phyloP scores from a whole-genome alignment of 2,113 vertebrate species.

The Plestiodon gilberti region DNA sequence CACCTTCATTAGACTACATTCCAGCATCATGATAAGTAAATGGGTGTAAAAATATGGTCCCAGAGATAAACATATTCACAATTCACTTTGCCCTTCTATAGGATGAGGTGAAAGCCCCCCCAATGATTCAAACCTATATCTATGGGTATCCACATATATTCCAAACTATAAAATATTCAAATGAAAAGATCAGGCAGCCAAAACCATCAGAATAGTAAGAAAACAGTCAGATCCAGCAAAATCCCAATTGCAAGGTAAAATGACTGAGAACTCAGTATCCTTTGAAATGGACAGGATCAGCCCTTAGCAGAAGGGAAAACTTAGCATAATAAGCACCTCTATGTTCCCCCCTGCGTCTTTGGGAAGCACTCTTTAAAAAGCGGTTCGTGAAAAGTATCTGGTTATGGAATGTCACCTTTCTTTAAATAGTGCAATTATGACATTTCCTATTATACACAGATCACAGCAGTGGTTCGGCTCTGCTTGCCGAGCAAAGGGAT shows the following conservation, averaged over 20 bases:
- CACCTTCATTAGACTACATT: background rate
- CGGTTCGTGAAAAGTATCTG: slow-evolving; percentile 41
- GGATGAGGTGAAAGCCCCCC: background rate
- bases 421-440: slow-evolving; percentile 51
- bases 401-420: slow-evolving; percentile 60
- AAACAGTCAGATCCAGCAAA: background rate
- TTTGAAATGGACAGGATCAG: slow-evolving; percentile 26
- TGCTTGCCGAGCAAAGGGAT: slow-evolving; percentile 10
- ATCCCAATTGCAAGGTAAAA: background rate
- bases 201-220: background rate
- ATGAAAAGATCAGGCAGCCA: slow-evolving; percentile 2
- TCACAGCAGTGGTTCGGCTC: background rate
- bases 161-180: background rate
- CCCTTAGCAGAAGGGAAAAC: slow-evolving; percentile 24
- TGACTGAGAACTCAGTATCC: slow-evolving; percentile 5
- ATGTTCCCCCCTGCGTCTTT: slow-evolving; percentile 43
- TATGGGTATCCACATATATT: background rate
- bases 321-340: slow-evolving; percentile 31
- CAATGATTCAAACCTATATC: background rate
- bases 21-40: background rate
- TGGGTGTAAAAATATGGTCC: background rate
- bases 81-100: background rate
- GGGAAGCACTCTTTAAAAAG: slow-evolving; percentile 55
- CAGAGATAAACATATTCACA: background rate
- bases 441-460: slow-evolving; percentile 17